These are phyloP conservation scores for Lasioglossum villosulum DNA, from an alignment of 2,888 invertebrate species.

Conservation along the genomic window DNA sequence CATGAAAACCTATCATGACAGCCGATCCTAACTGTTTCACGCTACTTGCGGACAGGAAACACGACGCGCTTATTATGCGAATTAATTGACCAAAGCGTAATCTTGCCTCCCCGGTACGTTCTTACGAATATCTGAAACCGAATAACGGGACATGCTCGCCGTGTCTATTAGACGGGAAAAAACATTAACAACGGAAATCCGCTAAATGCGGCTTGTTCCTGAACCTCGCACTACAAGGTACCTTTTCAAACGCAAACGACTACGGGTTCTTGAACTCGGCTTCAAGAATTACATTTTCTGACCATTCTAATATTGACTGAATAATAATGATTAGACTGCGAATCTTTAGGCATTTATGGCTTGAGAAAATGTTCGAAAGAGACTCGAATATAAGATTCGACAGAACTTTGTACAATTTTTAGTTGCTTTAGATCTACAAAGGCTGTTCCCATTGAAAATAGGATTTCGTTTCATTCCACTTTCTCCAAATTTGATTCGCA, in stretches of 20 bases:
- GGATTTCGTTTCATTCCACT: too few species aligned
- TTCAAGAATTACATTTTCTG: too few species aligned
- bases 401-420: too few species aligned
- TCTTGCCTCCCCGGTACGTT: neutral
- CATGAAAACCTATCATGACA: conserved; percentile 75
- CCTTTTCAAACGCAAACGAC: neutral
- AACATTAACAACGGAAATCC: neutral
- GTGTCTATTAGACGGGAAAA: neutral
- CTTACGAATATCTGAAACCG: neutral
- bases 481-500: too few species aligned
- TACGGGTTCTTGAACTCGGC: too few species aligned
- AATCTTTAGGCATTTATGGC: too few species aligned
- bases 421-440: too few species aligned
- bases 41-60: conserved; percentile 46
- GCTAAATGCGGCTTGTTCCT: neutral
- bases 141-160: neutral
- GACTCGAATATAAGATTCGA: too few species aligned
- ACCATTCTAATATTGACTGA: too few species aligned
- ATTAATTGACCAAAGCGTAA: conserved; percentile 46
- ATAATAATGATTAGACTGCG: too few species aligned
- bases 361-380: too few species aligned
- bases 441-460: too few species aligned
- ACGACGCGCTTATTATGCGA: conserved; percentile 47
- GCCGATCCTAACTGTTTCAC: conserved; percentile 71
- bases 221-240: neutral